Percentiles rank a stretch among this genome's conserved stretches.
Conservation (phyloP, 2,888 invertebrate genomes). For the Torymus aiolomorphi region DNA sequence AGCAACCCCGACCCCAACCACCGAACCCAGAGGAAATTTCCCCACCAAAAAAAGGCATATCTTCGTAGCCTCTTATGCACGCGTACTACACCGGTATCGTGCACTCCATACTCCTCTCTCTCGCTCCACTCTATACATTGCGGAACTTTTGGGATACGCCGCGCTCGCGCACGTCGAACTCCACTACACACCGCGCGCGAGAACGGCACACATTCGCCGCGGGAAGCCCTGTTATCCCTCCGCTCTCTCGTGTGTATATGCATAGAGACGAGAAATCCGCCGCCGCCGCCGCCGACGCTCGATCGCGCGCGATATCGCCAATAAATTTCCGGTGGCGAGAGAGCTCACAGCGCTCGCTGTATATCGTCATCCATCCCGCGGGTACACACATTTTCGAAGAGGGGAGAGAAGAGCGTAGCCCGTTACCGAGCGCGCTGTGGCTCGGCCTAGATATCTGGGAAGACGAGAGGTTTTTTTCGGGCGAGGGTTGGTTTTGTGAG, state of each 20-base stretch:
- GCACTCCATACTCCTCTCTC: not conserved
- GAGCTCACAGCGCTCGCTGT: conserved; percentile 53
- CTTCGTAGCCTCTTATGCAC: no score
- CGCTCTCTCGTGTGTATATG: not conserved
- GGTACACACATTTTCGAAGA: conserved; percentile 9
- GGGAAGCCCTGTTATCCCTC: conserved; percentile 56
- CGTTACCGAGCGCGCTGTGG: no score
- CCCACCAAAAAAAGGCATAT: no score
- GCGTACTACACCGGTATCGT: no score
- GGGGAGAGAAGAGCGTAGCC: no score
- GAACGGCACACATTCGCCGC: conserved; percentile 52
- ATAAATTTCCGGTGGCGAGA: conserved; percentile 55
- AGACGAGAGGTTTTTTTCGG: not conserved
- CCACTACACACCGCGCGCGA: not conserved
- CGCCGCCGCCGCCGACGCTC: conserved; percentile 52
- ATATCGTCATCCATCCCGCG: conserved; percentile 57
- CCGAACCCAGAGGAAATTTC: no score
- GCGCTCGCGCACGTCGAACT: not conserved
- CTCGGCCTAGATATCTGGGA: not conserved
- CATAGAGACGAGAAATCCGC: conserved; percentile 34
- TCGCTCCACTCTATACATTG: not conserved
- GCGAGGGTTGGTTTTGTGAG: not conserved
- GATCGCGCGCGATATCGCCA: conserved; percentile 55
- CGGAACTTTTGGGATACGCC: conserved; percentile 33
- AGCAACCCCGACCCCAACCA: no score